Base-by-base conservation (phyloP, 2,888 invertebrate genomes). In the Linnaemya vulpina region DNA sequence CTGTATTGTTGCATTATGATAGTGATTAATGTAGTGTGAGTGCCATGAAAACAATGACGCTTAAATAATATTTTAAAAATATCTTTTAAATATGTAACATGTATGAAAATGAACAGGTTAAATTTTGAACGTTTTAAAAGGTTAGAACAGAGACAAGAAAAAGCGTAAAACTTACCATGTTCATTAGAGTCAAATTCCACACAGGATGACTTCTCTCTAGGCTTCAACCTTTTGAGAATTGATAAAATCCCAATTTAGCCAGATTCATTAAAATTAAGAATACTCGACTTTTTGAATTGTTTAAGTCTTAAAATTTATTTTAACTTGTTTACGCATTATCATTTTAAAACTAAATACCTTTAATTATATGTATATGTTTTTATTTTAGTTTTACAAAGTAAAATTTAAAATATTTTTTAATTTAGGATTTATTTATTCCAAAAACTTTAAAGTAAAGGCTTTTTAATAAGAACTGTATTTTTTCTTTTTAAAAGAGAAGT, bases 271-370 rank as follows among this genome's bases (percentile, higher is more conserved):
- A 46, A 46, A 4, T 4, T n/a, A n/a, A 40, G 11, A 38, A 7
- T 13, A 38, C 15, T 25, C 3, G 10, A 40, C 22, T 20, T 11
- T 71, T 67, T n/a, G 3, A 17, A 77, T 73, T 35, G 53, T 75
- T 51, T 67, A 43, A 80, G 25, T 75, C 58, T 55, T 70, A 65
- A 62, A n/a, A 70, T 75, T 76, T 80, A 75, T 74, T 84, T 63
- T 76, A 80, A 76, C 65, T 80, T 55, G 22, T 73, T 79, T 68
- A 68, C 49, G 74, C 75, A 75, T 70, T 7, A 38, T 58, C 30
- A 60, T 20, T 78, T 73, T 58, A 65, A 76, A 55, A 58, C 40
- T 78, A 70, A 70, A 51, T 70, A 70, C 30, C 55, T 67, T 67
- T 67, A 46, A 53, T 46, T 78, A 65, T 55, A 58, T 30, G 30